Evolutionary conservation across 2,888 invertebrate species (phyloP).

Genomic region (Hypercompe scribonia): DNA sequence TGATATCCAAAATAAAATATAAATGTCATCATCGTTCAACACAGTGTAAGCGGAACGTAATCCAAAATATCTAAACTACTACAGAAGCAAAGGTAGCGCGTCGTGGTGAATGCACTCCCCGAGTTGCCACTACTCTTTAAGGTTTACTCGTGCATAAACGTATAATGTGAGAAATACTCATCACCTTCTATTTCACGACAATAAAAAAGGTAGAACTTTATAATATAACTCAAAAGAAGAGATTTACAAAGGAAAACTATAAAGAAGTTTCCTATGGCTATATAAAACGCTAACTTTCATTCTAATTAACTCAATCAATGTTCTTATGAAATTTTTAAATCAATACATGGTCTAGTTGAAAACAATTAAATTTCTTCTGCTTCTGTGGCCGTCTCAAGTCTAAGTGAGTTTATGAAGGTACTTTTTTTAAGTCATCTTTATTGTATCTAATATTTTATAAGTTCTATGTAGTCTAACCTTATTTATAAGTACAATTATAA

Average conservation of each 20-base stretch:
- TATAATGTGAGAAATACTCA: not conserved
- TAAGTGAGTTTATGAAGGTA: not conserved
- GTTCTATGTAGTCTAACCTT: too few relatives aligned
- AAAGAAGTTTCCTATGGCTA: not conserved
- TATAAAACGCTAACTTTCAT: not conserved
- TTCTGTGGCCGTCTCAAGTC: not conserved
- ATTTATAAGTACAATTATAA: not conserved
- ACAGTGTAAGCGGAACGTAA: constrained; percentile 42
- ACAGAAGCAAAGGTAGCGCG: constrained; percentile 43
- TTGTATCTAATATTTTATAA: not conserved
- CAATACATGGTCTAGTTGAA: not conserved
- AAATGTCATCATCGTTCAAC: constrained; percentile 36
- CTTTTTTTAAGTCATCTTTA: too few relatives aligned
- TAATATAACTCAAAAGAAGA: too few relatives aligned
- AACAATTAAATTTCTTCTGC: not conserved
- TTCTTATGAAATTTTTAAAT: not conserved
- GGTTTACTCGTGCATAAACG: not conserved
- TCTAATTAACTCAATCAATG: not conserved
- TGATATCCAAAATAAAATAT: not conserved
- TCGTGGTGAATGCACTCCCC: constrained; percentile 63
- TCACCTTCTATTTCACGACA: too few relatives aligned
- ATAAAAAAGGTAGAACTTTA: too few relatives aligned
- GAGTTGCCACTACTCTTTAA: constrained; percentile 53
- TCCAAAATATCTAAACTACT: constrained; percentile 42
- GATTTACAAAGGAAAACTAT: not conserved